Base-by-base conservation (phyloP, 2,888 invertebrate genomes). In the Dyspetes luteomarginatus region DNA sequence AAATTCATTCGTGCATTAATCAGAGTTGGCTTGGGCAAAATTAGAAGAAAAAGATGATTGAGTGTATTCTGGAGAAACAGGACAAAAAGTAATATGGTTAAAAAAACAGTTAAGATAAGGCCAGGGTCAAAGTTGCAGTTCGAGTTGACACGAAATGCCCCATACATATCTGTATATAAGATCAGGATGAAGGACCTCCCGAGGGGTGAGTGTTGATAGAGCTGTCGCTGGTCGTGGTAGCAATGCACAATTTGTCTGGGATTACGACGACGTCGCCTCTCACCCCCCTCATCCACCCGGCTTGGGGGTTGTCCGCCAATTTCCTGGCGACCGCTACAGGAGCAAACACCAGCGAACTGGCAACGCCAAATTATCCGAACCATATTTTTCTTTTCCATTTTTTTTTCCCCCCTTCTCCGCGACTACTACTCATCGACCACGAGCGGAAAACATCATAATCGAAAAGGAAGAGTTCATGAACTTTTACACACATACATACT, bases 241-340 rank as follows among this genome's bases (percentile, higher is more conserved):
- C 67, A 52, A 58, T 71, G 48, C 69, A 69, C 73, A 83, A 80
- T 83, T 80, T 82, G 73, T 83, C 83, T 79, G 74, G 76, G 73
- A 79, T 76, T 74, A 82, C 71, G 73, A 58, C 30, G 17, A 41
- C 50, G 52, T 55, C 56, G 30, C 69, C 65, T 50, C 48, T 48
- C 48, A 15, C 30, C 41, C 58, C 45, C 52, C 50, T 55, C 15
- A 72, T 48, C 55, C 52, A 45, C 45, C 60, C 58, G 43, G n/a
- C n/a, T n/a, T n/a, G n/a, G n/a, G n/a, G 69, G 19, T 65, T 69
- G 67, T 76, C 69, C 58, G 73, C 69, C 78, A 78, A 78, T 81
- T 81, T 78, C 78, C 43, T 36, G 65, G 56, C 77, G 30, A 77
- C 55, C 60, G 64, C 22, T 48, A n/a, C 48, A 30, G 19, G 17